These are phyloP conservation scores for Daphoenositta chrysoptera DNA, from an alignment of 2,113 vertebrate species.

Conservation along the genomic window DNA sequence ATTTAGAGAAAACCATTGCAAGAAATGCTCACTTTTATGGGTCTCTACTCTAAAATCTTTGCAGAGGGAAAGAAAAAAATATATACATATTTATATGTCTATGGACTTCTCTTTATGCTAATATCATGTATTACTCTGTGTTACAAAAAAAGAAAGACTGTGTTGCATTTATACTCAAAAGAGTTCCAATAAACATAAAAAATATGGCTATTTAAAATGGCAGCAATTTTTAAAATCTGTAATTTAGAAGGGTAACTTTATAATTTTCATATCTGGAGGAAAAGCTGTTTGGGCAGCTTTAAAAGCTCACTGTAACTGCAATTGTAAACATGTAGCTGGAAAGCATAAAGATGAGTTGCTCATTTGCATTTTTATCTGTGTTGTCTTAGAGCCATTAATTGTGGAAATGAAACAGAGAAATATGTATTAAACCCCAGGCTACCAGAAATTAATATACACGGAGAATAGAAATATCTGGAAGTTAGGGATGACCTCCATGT, in stretches of 20 bases:
- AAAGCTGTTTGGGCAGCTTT: constrained; percentile 32
- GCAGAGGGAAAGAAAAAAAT: neutral
- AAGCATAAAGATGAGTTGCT: constrained; percentile 49
- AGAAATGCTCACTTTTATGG: neutral
- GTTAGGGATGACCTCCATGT: constrained; percentile 3
- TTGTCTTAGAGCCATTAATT: constrained; percentile 61
- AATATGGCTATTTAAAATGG: neutral
- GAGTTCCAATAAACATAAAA: neutral
- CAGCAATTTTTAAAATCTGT: neutral
- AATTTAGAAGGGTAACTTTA: constrained; percentile 32
- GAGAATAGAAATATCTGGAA: constrained; percentile 28
- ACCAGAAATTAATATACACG: constrained; percentile 9
- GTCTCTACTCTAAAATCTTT: neutral
- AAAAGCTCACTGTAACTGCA: constrained; percentile 18
- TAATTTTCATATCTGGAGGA: constrained; percentile 19
- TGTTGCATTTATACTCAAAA: neutral
- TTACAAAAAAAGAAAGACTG: neutral
- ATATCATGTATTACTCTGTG: neutral
- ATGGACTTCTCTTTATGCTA: neutral
- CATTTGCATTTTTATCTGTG: constrained; percentile 65
- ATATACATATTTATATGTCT: neutral
- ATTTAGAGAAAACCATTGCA: neutral
- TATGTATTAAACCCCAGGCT: constrained; percentile 13
- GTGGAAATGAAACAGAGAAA: constrained; percentile 44
- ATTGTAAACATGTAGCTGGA: constrained; percentile 29